phyloP scores from a whole-genome alignment of 2,888 invertebrate species.

The Diplolepis rosae region DNA sequence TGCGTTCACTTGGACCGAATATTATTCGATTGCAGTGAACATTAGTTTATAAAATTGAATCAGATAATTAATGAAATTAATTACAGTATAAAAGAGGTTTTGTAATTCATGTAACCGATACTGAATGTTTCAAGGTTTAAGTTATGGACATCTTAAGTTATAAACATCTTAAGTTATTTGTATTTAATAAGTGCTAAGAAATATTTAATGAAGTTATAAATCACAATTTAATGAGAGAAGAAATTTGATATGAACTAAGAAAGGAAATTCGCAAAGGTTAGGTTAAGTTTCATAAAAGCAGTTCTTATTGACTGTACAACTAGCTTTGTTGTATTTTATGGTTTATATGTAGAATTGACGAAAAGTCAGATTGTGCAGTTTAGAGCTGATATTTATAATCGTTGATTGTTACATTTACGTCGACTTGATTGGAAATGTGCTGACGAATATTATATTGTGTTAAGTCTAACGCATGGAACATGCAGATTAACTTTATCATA shows the following conservation, averaged over 20 bases:
- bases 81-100: neutral
- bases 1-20: neutral
- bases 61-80: neutral
- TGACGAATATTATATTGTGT: slow-evolving; percentile 21
- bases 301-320: neutral
- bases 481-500: neutral
- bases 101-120: neutral
- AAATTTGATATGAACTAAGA: neutral
- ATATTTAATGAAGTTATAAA: slow-evolving; percentile 2
- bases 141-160: slow-evolving; percentile 28
- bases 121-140: slow-evolving; percentile 15
- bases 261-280: neutral
- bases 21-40: neutral
- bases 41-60: too few relatives aligned
- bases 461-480: slow-evolving; percentile 19
- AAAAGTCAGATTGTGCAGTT: slow-evolving; percentile 6
- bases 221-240: neutral
- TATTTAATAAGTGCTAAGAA: slow-evolving; percentile 14
- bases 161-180: slow-evolving; percentile 29
- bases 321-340: neutral
- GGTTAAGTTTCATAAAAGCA: neutral
- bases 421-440: slow-evolving; percentile 7
- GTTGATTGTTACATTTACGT: slow-evolving; percentile 25
- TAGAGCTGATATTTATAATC: slow-evolving; percentile 13
- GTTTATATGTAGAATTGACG: neutral